phyloP scores from a whole-genome alignment of 2,888 invertebrate genomes.

The Ornithoptera alexandrae region DNA sequence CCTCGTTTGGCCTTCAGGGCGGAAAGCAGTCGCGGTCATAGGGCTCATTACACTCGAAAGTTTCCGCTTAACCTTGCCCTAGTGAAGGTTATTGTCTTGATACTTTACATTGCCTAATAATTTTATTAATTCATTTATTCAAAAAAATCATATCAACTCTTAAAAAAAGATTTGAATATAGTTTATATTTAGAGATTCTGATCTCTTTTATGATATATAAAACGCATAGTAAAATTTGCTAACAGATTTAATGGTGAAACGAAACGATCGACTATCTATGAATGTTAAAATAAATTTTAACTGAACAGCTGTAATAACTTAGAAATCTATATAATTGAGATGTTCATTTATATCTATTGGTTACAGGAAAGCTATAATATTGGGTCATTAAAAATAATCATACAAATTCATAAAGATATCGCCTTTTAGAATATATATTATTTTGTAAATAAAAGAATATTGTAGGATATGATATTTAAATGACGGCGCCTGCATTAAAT shows the following conservation, averaged over 20 bases:
- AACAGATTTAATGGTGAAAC: neutral
- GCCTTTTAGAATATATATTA: too few species aligned
- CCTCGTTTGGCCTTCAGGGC: conserved; percentile 36
- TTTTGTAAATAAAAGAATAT: neutral
- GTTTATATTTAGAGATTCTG: conserved; percentile 4
- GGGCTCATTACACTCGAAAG: conserved; percentile 52
- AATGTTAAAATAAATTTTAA: neutral
- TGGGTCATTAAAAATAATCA: too few species aligned
- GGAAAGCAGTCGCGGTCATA: conserved; percentile 37
- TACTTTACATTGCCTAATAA: conserved; percentile 42
- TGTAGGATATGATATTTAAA: neutral
- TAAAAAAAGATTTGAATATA: neutral
- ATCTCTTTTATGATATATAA: conserved; percentile 12
- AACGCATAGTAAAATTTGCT: conserved; percentile 4
- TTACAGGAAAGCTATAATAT: too few species aligned
- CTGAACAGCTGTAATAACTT: neutral
- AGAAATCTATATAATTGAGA: too few species aligned
- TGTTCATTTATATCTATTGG: too few species aligned
- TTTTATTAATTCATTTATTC: conserved; percentile 32
- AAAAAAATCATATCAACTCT: neutral
- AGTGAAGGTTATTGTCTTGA: conserved; percentile 44
- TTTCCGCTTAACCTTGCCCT: conserved; percentile 62
- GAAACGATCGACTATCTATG: neutral
- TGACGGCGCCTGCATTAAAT: neutral
- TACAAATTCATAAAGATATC: too few species aligned